Percentiles rank a stretch among this genome's conserved stretches.
These are phyloP conservation scores for Platygyra sinensis DNA, from an alignment of 64 coral and sea anemone species.

Conservation along the genomic window DNA sequence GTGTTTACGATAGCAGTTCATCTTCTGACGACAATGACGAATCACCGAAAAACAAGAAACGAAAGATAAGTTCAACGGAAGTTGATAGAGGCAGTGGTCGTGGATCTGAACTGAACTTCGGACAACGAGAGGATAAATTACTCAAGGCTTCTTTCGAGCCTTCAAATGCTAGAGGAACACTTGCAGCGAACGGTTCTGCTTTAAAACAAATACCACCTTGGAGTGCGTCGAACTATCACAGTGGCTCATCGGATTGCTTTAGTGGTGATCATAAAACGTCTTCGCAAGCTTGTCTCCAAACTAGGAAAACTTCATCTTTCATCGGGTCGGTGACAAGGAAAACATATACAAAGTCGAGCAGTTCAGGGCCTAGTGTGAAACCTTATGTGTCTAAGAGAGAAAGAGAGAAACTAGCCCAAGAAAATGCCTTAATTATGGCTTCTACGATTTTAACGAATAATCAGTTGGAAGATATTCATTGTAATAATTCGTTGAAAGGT, in stretches of 20 bases:
- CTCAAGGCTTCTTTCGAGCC: too few relatives aligned
- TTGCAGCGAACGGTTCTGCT: too few relatives aligned
- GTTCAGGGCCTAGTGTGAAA: not conserved
- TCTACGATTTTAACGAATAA: not conserved
- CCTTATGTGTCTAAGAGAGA: constrained; percentile 54
- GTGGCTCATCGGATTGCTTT: not conserved
- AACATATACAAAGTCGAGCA: not conserved
- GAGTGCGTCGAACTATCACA: too few relatives aligned
- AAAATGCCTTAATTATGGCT: not conserved
- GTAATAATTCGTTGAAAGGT: not conserved
- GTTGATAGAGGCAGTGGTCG: not conserved
- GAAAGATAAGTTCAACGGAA: not conserved
- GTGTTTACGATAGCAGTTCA: constrained; percentile 24
- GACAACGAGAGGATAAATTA: not conserved
- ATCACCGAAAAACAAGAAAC: constrained; percentile 2
- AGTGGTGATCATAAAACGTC: not conserved
- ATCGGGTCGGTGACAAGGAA: not conserved
- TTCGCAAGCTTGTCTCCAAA: not conserved
- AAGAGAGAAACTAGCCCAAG: constrained; percentile 13
- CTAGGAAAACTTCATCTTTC: not conserved
- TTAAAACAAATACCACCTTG: too few relatives aligned
- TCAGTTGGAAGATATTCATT: not conserved
- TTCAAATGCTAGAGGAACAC: too few relatives aligned
- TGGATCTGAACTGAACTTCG: not conserved
- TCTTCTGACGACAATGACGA: constrained; percentile 12